Evolutionary conservation across 2,797 vertebrate species (phyloP).

Genomic region (Malurus leucopterus): DNA sequence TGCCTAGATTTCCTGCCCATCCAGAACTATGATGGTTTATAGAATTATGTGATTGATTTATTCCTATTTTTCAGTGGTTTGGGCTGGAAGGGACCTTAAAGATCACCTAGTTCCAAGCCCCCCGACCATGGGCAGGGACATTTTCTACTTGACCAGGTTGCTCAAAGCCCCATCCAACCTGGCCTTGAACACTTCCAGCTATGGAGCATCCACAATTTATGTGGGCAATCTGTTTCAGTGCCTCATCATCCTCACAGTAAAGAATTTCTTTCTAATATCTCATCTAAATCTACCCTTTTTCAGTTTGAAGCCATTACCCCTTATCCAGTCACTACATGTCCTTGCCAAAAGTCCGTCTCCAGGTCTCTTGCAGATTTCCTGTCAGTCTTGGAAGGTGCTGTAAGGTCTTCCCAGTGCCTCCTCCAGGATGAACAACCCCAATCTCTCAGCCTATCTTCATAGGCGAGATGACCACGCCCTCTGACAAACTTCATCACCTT

Average conservation of each 20-base stretch:
- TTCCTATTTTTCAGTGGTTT: not conserved
- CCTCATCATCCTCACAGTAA: not conserved
- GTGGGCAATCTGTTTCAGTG: not conserved
- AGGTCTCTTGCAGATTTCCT: not conserved
- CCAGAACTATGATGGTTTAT: not conserved
- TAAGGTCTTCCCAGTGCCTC: not conserved
- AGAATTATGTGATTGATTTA: not conserved
- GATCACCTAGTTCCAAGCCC: not conserved
- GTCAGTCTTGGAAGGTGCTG: not conserved
- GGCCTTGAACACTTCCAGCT: not conserved
- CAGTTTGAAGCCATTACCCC: not conserved
- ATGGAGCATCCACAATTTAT: not conserved
- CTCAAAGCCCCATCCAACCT: not conserved
- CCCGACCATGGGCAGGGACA: fast-evolving
- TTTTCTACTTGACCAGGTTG: not conserved
- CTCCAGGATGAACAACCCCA: not conserved
- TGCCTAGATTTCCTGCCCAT: not conserved
- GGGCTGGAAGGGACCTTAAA: not conserved
- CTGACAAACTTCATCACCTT: not conserved
- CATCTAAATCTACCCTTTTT: not conserved
- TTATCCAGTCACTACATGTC: not conserved
- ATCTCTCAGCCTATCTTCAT: not conserved
- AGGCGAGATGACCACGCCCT: not conserved
- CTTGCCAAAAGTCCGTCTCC: not conserved
- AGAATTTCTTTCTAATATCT: not conserved